phyloP scores from a whole-genome alignment of 2,888 invertebrate genomes.

The Ypsolopha scabrella region DNA sequence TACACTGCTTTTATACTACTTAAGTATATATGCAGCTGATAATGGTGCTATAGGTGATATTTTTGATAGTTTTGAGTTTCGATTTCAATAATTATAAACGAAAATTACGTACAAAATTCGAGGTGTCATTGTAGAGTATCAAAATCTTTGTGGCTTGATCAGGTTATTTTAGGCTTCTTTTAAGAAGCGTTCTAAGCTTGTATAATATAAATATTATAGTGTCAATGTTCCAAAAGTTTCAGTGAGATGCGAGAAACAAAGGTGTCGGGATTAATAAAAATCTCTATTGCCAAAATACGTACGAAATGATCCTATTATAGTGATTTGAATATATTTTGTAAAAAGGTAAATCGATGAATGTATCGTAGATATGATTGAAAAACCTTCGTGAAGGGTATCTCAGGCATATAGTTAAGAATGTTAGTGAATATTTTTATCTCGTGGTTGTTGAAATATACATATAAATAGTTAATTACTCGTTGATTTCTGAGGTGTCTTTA shows the following conservation, averaged over 20 bases:
- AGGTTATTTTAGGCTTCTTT: neutral
- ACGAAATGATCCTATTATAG: neutral
- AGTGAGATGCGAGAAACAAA: neutral
- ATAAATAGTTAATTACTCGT: conserved; percentile 24
- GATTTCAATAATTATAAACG: conserved; percentile 9
- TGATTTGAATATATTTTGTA: neutral
- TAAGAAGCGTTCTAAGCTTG: neutral
- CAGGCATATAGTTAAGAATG: conserved; percentile 45
- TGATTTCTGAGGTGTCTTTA: conserved; percentile 26
- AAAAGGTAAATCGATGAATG: neutral
- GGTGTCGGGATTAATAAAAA: neutral
- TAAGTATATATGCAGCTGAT: conserved; percentile 54
- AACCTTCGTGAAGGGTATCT: conserved; percentile 44
- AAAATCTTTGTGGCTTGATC: neutral
- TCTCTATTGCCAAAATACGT: neutral
- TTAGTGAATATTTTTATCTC: conserved; percentile 46
- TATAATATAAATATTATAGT: neutral
- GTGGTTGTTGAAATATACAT: conserved; percentile 59
- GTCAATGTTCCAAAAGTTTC: neutral
- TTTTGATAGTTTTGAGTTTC: conserved; percentile 19
- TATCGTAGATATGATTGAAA: conserved; percentile 4
- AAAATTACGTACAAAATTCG: conserved; percentile 26
- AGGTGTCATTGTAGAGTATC: conserved; percentile 2
- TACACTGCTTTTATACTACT: conserved; percentile 37
- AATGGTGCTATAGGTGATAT: conserved; percentile 57